Evolutionary conservation across 1,140 invertebrate species (phyloP), one percentile per base, ranked within the genome.

Genomic region (Helicoverpa zea): DNA sequence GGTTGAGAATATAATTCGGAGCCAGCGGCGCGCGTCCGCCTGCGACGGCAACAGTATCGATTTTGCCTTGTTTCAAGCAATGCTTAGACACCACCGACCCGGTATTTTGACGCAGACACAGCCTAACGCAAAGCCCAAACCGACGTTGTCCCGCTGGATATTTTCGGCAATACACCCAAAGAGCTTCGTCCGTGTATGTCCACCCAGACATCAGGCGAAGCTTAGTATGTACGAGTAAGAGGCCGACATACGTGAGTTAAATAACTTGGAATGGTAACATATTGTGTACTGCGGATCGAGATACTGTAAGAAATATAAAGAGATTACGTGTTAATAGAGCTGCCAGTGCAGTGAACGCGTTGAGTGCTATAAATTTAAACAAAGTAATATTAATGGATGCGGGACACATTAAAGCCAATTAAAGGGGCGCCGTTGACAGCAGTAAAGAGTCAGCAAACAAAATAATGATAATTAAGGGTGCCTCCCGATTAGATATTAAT

Each of bases 1-100:
- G 81, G 87, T 84, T 82, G 82, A 84, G 91, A 92, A 92, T 90
- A 91, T 90, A 89, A 91, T 87, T 89, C 80, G 84, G 85, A 89
- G 86, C 81, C 84, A 90, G 87, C 89, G 88, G 91, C 88, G 92
- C 91, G 90, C 90, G 92, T 89, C 88, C 90, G 87, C 88, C 88
- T 87, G 87, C 85, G 83, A 90, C 88, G 87, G 87, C 76, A 80
- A 72, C 81, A 81, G 86, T 94, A 94, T 94, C 90, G 91, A 94
- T 94, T 90, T 92, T 88, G 89, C 83, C 84, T 87, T 85, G 88
- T 90, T 90, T 89, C 86, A 88, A 81, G 83, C 86, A 86, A 89
- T 88, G 87, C 89, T 90, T 89, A 86, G 88, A 87, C 88, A 90
- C 87, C 82, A 84, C 80, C 72, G 52, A 83, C 51, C 78, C 76